These are phyloP conservation scores for Brenthis ino DNA, from an alignment of 2,888 invertebrate species.

Conservation along the genomic window DNA sequence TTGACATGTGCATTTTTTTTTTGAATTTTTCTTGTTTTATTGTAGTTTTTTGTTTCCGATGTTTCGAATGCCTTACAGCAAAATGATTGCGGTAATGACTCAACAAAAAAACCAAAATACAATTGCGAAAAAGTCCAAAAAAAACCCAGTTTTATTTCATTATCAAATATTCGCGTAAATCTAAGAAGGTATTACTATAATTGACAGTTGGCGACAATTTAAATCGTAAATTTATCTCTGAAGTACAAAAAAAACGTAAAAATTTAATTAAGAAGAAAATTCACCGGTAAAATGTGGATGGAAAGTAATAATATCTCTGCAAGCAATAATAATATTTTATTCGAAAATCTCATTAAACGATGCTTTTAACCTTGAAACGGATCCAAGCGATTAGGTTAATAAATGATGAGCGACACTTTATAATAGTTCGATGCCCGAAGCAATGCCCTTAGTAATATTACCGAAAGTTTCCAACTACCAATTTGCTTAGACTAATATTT, in stretches of 20 bases:
- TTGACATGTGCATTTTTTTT: too few relatives aligned
- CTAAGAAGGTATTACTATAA: not conserved
- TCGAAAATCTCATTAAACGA: conserved; percentile 34
- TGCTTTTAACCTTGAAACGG: conserved; percentile 31
- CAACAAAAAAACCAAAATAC: too few relatives aligned
- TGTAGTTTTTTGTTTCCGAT: too few relatives aligned
- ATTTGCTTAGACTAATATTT: not conserved
- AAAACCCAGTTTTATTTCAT: too few relatives aligned
- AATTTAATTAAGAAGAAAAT: conserved; percentile 29
- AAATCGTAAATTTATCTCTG: conserved; percentile 6
- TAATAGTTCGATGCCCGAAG: not conserved
- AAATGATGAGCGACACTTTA: conserved; percentile 24
- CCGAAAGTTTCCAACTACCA: not conserved
- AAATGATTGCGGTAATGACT: too few relatives aligned
- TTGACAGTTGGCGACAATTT: not conserved
- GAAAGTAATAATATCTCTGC: conserved; percentile 33
- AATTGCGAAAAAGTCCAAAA: too few relatives aligned
- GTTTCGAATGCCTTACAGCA: too few relatives aligned
- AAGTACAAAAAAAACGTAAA: conserved; percentile 26
- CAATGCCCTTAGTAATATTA: not conserved
- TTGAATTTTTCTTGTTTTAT: too few relatives aligned
- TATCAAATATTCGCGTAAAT: too few relatives aligned
- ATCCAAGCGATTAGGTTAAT: conserved; percentile 28
- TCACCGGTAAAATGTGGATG: conserved; percentile 22
- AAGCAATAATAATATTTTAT: conserved; percentile 36